These are phyloP conservation scores for Marcusenius ussheri DNA, from an alignment of 2,113 vertebrate genomes.

Conservation along the genomic window DNA sequence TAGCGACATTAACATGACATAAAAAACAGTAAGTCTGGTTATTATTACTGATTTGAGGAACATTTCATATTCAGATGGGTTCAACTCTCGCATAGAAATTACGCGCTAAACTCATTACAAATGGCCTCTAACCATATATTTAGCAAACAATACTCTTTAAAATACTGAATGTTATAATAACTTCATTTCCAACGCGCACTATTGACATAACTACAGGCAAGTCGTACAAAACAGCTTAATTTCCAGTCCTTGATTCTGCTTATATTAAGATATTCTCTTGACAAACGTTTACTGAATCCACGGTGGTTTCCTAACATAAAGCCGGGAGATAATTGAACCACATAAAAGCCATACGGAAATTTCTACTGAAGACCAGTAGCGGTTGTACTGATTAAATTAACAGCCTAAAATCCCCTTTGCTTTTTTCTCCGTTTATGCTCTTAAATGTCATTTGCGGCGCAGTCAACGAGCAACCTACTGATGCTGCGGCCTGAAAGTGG, in stretches of 20 bases:
- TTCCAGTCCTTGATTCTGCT: neutral
- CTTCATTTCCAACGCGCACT: neutral
- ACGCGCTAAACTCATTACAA: neutral
- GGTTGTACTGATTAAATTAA: conserved; percentile 25
- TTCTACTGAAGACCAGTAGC: conserved; percentile 16
- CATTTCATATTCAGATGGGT: neutral
- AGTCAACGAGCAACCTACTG: conserved; percentile 5
- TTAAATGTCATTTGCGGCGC: conserved; percentile 27
- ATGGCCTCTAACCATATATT: neutral
- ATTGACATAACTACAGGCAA: neutral
- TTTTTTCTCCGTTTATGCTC: conserved; percentile 17
- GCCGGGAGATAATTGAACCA: conserved; percentile 14
- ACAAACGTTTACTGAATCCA: neutral
- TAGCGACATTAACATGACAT: neutral
- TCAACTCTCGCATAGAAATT: neutral
- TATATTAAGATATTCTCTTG: neutral
- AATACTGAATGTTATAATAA: neutral
- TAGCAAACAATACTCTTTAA: neutral
- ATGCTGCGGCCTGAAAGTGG: conserved; percentile 20
- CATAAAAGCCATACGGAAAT: conserved; percentile 14
- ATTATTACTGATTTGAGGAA: neutral
- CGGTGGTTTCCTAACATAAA: conserved; percentile 17
- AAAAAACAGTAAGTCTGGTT: neutral
- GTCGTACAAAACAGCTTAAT: neutral
- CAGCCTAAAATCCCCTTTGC: conserved; percentile 13